Conservation (phyloP, 2,113 vertebrate species). For the Oostethus manadensis region DNA sequence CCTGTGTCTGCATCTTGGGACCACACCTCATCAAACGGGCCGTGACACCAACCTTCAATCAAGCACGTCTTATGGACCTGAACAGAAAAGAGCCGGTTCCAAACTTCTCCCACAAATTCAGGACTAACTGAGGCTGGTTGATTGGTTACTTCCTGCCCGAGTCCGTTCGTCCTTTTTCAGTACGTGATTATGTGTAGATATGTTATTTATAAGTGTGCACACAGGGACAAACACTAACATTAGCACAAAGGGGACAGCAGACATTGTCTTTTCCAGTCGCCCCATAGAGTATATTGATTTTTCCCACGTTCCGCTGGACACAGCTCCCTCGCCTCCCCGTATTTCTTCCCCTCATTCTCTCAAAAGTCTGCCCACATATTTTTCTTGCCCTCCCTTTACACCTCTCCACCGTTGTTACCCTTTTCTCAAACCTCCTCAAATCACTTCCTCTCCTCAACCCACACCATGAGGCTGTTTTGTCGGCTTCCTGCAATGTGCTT, state of each 20-base stretch:
- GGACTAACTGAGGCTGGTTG: neutral
- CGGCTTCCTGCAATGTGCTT: neutral
- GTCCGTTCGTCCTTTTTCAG: neutral
- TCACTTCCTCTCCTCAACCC: constrained; percentile 5
- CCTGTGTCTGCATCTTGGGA: too few relatives aligned
- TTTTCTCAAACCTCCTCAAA: constrained; percentile 18
- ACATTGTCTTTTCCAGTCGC: constrained; percentile 72
- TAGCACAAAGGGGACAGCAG: constrained; percentile 58
- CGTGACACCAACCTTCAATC: too few relatives aligned
- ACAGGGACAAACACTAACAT: constrained; percentile 30
- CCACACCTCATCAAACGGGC: too few relatives aligned
- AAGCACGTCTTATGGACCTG: too few relatives aligned
- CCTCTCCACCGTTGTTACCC: constrained; percentile 17
- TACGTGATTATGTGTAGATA: constrained; percentile 10
- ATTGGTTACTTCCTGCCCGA: neutral
- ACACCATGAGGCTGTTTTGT: neutral
- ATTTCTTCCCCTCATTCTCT: constrained; percentile 21
- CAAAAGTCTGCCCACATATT: constrained; percentile 42
- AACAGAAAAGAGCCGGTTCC: neutral
- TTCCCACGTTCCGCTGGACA: constrained; percentile 70
- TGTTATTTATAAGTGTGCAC: constrained; percentile 21
- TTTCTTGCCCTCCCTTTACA: constrained; percentile 27
- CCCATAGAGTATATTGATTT: constrained; percentile 74
- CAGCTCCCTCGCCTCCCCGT: constrained; percentile 36
- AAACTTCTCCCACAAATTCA: neutral